phyloP scores from a whole-genome alignment of 2,113 vertebrate genomes.

The Kryptolebias marmoratus region DNA sequence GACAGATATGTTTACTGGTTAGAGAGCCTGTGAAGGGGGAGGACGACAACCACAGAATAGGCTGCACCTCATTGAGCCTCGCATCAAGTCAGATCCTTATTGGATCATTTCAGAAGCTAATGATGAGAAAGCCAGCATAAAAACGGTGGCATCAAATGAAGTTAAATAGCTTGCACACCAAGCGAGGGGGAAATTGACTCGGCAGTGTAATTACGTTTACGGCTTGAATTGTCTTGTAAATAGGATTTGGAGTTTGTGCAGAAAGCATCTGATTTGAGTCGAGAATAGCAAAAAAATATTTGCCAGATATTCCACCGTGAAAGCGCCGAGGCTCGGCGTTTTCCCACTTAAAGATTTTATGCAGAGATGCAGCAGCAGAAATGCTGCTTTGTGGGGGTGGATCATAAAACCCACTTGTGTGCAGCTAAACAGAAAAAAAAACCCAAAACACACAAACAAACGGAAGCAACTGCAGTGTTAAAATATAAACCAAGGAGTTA shows the following conservation, averaged over 20 bases:
- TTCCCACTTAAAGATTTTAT: constrained; percentile 51
- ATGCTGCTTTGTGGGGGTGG: constrained; percentile 55
- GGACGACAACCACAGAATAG: constrained; percentile 58
- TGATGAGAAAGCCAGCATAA: constrained; percentile 53
- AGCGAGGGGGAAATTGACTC: constrained; percentile 23
- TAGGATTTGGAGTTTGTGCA: constrained; percentile 12
- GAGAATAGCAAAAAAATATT: constrained; percentile 16
- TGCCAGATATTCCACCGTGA: constrained; percentile 29
- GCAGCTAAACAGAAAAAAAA: constrained; percentile 26
- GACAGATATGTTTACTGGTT: constrained; percentile 70
- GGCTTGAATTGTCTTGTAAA: constrained; percentile 11
- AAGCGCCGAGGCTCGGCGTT: constrained; percentile 27
- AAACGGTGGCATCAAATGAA: constrained; percentile 41
- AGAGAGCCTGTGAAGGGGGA: constrained; percentile 53
- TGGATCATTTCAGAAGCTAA: constrained; percentile 55
- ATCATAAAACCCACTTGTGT: constrained; percentile 55
- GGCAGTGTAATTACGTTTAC: constrained; percentile 18
- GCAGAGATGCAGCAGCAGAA: constrained; percentile 41
- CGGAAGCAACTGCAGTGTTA: background rate
- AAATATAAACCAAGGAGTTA: background rate
- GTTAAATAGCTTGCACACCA: constrained; percentile 35
- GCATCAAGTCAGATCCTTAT: constrained; percentile 57
- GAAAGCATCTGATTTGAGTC: background rate
- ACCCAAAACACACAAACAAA: background rate
- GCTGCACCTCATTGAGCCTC: constrained; percentile 58